A percentile compares a stretch with the other conserved stretches of the same genome.
Evolutionary conservation across 1,140 invertebrate species (phyloP).

Genomic region (Drosophila littoralis): DNA sequence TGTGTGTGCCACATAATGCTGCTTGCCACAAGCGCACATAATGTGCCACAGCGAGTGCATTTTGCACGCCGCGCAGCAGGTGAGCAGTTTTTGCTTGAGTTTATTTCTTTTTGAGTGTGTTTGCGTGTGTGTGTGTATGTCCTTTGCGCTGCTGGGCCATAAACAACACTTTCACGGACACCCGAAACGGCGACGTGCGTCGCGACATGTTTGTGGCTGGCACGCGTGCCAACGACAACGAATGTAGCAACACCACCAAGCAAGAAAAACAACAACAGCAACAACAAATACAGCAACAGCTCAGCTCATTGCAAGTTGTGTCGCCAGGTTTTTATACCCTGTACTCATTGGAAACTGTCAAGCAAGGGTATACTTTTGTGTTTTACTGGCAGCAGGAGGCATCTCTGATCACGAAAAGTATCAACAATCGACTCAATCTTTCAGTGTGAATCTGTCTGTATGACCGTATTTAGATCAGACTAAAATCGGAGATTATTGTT

Average conservation of each 20-base stretch:
- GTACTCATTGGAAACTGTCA: not conserved
- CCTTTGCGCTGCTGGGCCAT: conserved; percentile 46
- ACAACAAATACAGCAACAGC: conserved; percentile 4
- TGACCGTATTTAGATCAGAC: too few species aligned
- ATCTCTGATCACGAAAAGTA: too few species aligned
- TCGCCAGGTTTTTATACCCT: conserved; percentile 18
- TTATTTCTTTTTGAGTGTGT: conserved; percentile 26
- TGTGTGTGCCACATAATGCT: conserved; percentile 15
- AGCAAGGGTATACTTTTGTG: too few species aligned
- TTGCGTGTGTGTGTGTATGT: conserved; percentile 12
- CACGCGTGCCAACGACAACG: conserved; percentile 53
- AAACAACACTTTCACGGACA: conserved; percentile 69
- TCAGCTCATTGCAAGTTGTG: conserved; percentile 18
- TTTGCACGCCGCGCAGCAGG: conserved; percentile 40
- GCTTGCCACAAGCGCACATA: conserved; percentile 21
- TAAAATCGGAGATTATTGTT: too few species aligned
- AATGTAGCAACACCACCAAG: conserved; percentile 20
- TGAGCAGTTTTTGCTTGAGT: conserved; percentile 41
- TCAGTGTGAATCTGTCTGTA: too few species aligned
- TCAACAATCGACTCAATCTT: too few species aligned
- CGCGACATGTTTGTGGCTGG: conserved; percentile 68
- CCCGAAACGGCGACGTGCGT: conserved; percentile 52
- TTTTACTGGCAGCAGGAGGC: too few species aligned
- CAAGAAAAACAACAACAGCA: conserved; percentile 6
- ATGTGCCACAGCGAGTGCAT: conserved; percentile 26